phyloP scores from a whole-genome alignment of 1,140 invertebrate genomes.

The Drosophila sechellia region DNA sequence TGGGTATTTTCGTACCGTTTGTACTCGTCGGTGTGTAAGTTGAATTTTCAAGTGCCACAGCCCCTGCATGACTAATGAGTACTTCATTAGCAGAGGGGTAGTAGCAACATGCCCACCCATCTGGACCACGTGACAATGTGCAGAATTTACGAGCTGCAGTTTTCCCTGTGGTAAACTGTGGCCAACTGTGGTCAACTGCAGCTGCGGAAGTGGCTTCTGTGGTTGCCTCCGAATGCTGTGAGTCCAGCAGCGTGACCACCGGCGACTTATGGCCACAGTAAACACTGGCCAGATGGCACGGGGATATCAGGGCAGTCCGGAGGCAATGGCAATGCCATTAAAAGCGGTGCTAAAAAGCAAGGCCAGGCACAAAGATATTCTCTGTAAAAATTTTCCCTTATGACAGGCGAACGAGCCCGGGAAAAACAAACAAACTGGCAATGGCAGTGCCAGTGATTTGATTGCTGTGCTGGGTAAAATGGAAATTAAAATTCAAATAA shows the following conservation, averaged over 20 bases:
- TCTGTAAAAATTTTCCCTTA: constrained; percentile 73
- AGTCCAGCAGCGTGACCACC: constrained; percentile 15
- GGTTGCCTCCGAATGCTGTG: constrained; percentile 16
- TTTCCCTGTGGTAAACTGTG: constrained; percentile 13
- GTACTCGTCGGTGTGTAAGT: constrained; percentile 20
- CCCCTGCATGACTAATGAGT: constrained; percentile 65
- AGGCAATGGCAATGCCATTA: constrained; percentile 30
- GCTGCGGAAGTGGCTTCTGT: constrained; percentile 39
- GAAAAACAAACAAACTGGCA: constrained; percentile 53
- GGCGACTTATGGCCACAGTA: constrained; percentile 54
- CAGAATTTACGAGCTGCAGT: constrained; percentile 48
- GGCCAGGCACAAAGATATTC: constrained; percentile 28
- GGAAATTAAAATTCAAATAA: constrained; percentile 73
- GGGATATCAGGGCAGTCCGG: not conserved
- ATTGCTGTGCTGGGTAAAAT: constrained; percentile 55
- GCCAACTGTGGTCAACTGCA: constrained; percentile 10
- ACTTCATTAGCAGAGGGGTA: constrained; percentile 54
- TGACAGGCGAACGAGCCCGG: constrained; percentile 48
- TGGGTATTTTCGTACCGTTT: constrained; percentile 7
- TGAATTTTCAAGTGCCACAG: constrained; percentile 46
- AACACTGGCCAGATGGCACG: constrained; percentile 45
- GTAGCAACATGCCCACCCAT: not conserved
- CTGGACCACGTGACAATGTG: constrained; percentile 57
- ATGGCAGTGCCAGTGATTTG: constrained; percentile 15
- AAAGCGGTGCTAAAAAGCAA: constrained; percentile 41